Percentiles rank a stretch among this genome's conserved stretches.
These are phyloP conservation scores for Spinus pinus DNA, from an alignment of 2,797 vertebrate genomes.

Conservation along the genomic window DNA sequence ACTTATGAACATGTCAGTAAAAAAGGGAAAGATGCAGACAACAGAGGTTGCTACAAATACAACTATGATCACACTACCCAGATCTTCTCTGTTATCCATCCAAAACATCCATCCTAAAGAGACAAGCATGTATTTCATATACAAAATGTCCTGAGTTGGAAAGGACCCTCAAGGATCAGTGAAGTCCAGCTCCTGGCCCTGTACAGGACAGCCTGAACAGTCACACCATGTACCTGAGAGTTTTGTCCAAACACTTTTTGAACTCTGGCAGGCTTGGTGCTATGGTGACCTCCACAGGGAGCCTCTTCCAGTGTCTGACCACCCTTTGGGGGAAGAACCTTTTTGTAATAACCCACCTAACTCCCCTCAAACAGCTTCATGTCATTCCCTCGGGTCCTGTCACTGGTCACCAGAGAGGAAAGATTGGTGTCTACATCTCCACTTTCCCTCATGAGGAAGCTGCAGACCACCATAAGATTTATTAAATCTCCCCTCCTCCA, in stretches of 20 bases:
- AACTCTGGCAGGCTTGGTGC: not conserved
- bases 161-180: not conserved
- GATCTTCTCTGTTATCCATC: not conserved
- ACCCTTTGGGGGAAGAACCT: not conserved
- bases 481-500: not conserved
- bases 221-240: not conserved
- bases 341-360: not conserved
- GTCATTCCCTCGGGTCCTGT: not conserved
- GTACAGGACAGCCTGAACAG: not conserved
- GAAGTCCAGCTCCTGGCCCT: not conserved
- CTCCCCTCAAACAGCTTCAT: not conserved
- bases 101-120: not conserved
- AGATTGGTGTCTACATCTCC: not conserved
- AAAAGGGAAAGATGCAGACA: not conserved
- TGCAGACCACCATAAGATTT: not conserved
- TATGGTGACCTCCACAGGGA: not conserved
- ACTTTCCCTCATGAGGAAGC: not conserved
- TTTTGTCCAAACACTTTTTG: not conserved
- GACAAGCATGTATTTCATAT: not conserved
- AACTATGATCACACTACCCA: not conserved
- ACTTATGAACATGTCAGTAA: not conserved
- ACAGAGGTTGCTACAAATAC: not conserved
- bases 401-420: not conserved
- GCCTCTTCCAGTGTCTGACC: not conserved
- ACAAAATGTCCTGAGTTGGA: not conserved